A percentile compares a stretch with the other conserved stretches of the same genome.
Evolutionary conservation across 2,113 vertebrate species (phyloP).

Genomic region (Psammodynastes pulverulentus): DNA sequence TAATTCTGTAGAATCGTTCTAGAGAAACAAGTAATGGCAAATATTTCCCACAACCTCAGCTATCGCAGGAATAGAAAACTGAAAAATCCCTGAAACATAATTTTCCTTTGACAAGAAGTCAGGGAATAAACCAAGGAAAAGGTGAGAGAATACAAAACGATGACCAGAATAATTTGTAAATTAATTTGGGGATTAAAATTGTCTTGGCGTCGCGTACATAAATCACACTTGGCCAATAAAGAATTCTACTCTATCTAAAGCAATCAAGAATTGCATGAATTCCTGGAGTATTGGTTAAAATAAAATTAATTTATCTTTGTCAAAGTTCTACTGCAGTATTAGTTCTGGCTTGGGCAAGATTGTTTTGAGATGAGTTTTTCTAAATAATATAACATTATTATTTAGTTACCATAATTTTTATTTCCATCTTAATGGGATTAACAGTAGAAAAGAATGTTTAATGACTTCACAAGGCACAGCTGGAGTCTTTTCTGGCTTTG

Average conservation of each 20-base stretch:
- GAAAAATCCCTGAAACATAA: not conserved
- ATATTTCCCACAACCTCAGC: not conserved
- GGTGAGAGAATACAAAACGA: not conserved
- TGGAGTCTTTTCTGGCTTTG: slow-evolving; percentile 44
- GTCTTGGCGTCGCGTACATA: not conserved
- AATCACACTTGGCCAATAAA: too few species aligned
- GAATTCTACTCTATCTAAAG: too few species aligned
- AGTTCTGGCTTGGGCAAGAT: not conserved
- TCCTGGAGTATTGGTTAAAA: not conserved
- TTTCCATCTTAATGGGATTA: slow-evolving; percentile 5
- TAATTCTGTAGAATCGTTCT: not conserved
- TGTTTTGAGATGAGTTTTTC: not conserved
- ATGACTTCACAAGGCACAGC: slow-evolving; percentile 41
- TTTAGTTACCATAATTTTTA: slow-evolving; percentile 15
- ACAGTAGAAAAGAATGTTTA: slow-evolving; percentile 19
- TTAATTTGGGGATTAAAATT: not conserved
- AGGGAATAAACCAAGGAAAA: not conserved
- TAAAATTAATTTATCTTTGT: not conserved
- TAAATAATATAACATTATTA: not conserved
- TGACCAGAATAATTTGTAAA: not conserved
- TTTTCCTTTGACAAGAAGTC: not conserved
- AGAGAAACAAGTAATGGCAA: not conserved
- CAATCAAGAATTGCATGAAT: not conserved
- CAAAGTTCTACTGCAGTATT: not conserved
- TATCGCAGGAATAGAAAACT: not conserved